These are phyloP conservation scores for Fukomys damarensis DNA, from an alignment of 2,113 vertebrate species.

Conservation along the genomic window DNA sequence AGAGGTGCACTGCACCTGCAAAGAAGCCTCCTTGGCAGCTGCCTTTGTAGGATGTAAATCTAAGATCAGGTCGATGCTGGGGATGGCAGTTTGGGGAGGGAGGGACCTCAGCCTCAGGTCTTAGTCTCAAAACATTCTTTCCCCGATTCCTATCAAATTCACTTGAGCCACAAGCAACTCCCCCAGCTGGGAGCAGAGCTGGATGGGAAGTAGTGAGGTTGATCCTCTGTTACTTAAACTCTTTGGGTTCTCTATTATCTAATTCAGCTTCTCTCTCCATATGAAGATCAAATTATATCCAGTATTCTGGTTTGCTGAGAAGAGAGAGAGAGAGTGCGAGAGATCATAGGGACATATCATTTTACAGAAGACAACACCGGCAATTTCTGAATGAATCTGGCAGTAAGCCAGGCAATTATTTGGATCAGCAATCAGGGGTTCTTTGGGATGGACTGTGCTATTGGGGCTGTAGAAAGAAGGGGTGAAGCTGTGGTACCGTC, in stretches of 20 bases:
- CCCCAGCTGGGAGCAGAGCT: neutral
- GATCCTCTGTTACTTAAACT: slow-evolving; percentile 59
- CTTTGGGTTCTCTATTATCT: slow-evolving; percentile 66
- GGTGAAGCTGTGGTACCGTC: neutral
- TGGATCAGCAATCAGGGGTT: slow-evolving; percentile 35
- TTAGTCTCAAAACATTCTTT: slow-evolving; percentile 44
- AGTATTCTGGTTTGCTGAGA: slow-evolving; percentile 75
- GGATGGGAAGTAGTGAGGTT: neutral
- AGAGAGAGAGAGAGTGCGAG: slow-evolving; percentile 20
- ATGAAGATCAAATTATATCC: slow-evolving; percentile 77
- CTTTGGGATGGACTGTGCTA: neutral
- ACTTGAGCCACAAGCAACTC: neutral
- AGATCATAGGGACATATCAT: slow-evolving; percentile 62
- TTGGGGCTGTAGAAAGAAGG: neutral
- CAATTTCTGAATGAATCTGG: slow-evolving; percentile 71
- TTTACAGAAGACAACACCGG: slow-evolving; percentile 71
- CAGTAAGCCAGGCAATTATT: slow-evolving; percentile 66
- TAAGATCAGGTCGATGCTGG: slow-evolving; percentile 30
- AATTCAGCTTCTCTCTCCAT: slow-evolving; percentile 51
- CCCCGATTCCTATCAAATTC: slow-evolving; percentile 28
- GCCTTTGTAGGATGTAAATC: slow-evolving; percentile 56
- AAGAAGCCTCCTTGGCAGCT: slow-evolving; percentile 36
- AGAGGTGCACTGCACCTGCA: neutral
- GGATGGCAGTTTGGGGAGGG: neutral
- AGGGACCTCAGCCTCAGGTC: slow-evolving; percentile 37